Base-by-base conservation (phyloP, 2,888 invertebrate genomes). In the Caenorhabditis parvicauda region DNA sequence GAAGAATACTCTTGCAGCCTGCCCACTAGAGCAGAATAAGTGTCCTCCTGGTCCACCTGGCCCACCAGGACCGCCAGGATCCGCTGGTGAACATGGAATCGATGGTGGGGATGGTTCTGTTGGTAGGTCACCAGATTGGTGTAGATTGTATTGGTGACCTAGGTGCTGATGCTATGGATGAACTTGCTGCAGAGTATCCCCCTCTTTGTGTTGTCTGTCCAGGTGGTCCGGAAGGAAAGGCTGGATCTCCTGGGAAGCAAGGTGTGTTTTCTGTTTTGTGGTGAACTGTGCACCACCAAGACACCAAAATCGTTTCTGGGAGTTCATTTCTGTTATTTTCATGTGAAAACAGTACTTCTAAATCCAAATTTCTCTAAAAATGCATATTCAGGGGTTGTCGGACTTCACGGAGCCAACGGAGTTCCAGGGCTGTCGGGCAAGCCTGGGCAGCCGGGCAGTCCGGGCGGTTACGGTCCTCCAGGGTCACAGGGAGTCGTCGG, bases 21-120 rank as follows among this genome's bases (percentile, higher is more conserved):
- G 61, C 27, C 61, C 61, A 2, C 21, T 57, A 1, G 54, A 57
- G n/a, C 51, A 54, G 41, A 62, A 62, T 27, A 35, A 51, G 1
- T 62, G 61, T 25, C 57, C 61, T 0, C 25, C 43, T 19, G 61
- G 61, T 2, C 53, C 53, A 2, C 47, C 61, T 2, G 61, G 61
- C n/a, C 57, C 57, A n/a, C 54, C 55, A 14, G 61, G 61, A 0
- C 3, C 21, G 3, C 27, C 37, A n/a, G 61, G 61, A 32, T 3
- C 25, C 3, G 29, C 57, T 1, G 61, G 61, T 1, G 25, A 47
- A 7, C 37, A 57, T 19, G 61, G 61, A 7, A 43, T 39, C 12
- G 61, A 62, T 43, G 61, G 61, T 22, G 58, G 54, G n/a, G 57
- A 54, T 38, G 61, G n/a, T n/a, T n/a, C n/a, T n/a, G n/a, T n/a